Conservation (phyloP, 2,113 vertebrate genomes). For the Hiodon alosoides region DNA sequence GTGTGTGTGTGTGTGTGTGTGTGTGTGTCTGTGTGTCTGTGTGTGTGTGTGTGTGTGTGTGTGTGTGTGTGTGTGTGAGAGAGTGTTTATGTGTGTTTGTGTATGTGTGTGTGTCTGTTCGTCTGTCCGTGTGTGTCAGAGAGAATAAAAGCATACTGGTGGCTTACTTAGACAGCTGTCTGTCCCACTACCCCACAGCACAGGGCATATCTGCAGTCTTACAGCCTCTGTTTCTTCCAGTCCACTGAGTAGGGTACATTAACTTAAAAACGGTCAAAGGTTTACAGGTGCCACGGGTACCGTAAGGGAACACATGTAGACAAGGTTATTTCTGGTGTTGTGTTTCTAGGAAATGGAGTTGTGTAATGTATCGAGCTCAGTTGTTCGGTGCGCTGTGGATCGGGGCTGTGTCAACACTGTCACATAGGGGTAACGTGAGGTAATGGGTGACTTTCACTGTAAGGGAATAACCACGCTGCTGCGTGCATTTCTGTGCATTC, state of each 20-base stretch:
- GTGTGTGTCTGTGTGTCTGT: constrained; percentile 1
- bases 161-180: no score
- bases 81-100: constrained; percentile 15
- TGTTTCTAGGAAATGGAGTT: neutral
- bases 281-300: no score
- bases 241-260: no score
- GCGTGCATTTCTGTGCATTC: neutral
- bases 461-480: neutral
- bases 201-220: no score
- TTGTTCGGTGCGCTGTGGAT: no score
- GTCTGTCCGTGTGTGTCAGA: no score
- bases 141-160: no score
- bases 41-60: constrained; percentile 6
- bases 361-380: neutral
- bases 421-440: neutral
- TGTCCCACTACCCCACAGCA: no score
- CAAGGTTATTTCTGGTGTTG: neutral
- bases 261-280: no score
- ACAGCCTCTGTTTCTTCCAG: no score
- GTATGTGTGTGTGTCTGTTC: no score
- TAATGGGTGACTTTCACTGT: no score
- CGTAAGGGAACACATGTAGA: neutral
- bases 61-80: constrained; percentile 42
- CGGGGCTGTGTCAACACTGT: neutral
- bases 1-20: constrained; percentile 2